Base-by-base conservation (phyloP, 2,113 vertebrate species). In the Caranx ignobilis region DNA sequence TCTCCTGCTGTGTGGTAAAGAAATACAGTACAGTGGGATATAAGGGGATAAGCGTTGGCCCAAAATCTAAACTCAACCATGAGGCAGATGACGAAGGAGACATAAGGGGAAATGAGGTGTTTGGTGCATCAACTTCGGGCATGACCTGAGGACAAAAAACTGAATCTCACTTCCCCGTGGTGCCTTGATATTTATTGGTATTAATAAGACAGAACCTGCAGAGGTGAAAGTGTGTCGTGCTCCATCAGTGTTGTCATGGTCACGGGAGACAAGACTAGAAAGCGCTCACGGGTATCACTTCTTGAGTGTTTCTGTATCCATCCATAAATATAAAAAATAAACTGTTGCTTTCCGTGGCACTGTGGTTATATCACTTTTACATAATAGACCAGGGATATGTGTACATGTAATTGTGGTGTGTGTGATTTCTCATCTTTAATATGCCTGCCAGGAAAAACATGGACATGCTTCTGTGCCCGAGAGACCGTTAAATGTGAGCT, bases 191-290 rank as follows among this genome's bases (percentile, higher is more conserved):
- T 65, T 47, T 47, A 61, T 64, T 54, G 45, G 21, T 12, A 67
- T 35, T 54, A 72, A 75, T 56, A 37, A 34, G 19, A 43, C 32
- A 48, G 6, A 71, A 52, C 43, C 6, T 34, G 62, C n/a, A 74
- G 60, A 54, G 45, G 70, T 66, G 64, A 72, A 48, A 80, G 63
- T 83, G 69, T 59, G 66, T 26, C 48, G 11, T 37, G 69, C 39
- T 59, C 62, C n/a, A 10, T 52, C 21, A 4, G 31, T 71, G 86
- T 84, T 78, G 81, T 90, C 83, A 88, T 82, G 82, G 89, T 54
- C 82, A 88, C 84, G 1, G 3, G 15, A 45, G 32, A 62, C 35
- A n/a, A 34, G 19, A 26, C 15, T 52, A 57, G 32, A 75, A 35
- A 47, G 63, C 48, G 35, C 52, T 11, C 13, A 32, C 5, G 18